phyloP scores from a whole-genome alignment of 2,888 invertebrate species.

The Myopa testacea region DNA sequence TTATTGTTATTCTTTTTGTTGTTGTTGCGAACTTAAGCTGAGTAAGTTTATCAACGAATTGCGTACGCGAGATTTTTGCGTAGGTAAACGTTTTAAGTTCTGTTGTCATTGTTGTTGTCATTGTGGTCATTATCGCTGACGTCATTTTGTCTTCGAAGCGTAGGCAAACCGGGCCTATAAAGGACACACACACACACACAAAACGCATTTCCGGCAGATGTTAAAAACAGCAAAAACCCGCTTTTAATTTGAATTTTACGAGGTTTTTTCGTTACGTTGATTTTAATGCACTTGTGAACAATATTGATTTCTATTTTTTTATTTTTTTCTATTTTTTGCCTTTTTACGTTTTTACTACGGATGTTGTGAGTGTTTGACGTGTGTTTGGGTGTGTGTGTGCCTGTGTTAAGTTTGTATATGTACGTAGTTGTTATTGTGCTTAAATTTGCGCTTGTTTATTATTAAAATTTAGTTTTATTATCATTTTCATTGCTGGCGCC shows the following conservation, averaged over 20 bases:
- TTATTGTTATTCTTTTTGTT: constrained; percentile 19
- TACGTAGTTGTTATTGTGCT: not conserved
- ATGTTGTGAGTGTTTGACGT: not conserved
- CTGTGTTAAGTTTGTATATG: not conserved
- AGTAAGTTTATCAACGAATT: not conserved
- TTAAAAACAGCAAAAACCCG: not conserved
- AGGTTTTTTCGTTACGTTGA: not conserved
- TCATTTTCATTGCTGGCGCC: constrained; percentile 44
- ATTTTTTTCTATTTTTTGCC: not conserved
- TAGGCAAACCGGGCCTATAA: constrained; percentile 14
- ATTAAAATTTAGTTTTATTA: too few relatives aligned
- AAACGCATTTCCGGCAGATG: constrained; percentile 37
- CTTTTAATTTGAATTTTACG: not conserved
- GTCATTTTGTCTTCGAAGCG: constrained; percentile 34
- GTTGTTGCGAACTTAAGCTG: not conserved
- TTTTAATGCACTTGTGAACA: too few relatives aligned
- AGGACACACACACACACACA: not conserved
- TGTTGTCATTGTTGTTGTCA: not conserved
- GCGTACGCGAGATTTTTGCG: too few relatives aligned
- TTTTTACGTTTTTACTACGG: not conserved
- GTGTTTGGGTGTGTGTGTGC: too few relatives aligned
- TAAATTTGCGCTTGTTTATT: not conserved
- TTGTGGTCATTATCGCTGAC: constrained; percentile 17
- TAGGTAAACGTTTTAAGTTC: not conserved
- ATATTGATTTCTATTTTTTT: not conserved